Conservation (phyloP, 2,113 vertebrate species). For the Pelmatolapia mariae region DNA sequence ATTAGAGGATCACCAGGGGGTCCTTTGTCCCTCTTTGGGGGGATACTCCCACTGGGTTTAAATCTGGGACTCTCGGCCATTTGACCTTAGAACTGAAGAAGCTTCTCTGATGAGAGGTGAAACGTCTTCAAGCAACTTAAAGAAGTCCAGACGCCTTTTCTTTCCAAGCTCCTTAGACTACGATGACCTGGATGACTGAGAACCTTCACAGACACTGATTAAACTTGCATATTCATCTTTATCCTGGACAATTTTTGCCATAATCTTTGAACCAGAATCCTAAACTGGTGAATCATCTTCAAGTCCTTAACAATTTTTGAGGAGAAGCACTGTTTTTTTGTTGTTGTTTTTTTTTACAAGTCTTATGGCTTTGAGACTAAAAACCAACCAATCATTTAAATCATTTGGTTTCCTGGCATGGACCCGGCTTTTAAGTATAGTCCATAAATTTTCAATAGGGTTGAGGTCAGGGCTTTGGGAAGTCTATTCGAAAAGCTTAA, state of each 20-base stretch:
- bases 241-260: neutral
- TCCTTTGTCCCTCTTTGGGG: no score
- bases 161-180: no score
- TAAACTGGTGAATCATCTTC: neutral
- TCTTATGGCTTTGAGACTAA: neutral
- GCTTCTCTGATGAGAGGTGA: no score
- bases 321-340: neutral
- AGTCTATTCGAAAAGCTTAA: neutral
- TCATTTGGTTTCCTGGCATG: neutral
- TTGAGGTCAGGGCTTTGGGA: neutral
- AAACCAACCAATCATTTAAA: neutral
- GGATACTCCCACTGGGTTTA: no score
- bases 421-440: neutral
- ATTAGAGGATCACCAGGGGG: no score
- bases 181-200: no score
- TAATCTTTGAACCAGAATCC: neutral
- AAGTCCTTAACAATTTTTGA: neutral
- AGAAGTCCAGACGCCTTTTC: no score
- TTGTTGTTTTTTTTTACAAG: neutral
- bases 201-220: no score
- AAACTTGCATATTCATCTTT: neutral
- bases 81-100: no score
- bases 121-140: no score
- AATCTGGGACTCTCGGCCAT: no score
- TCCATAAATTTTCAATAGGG: neutral